Percentiles rank a stretch among this genome's conserved stretches.
phyloP scores from a whole-genome alignment of 2,888 invertebrate genomes.

The Exephanes ischioxanthus region DNA sequence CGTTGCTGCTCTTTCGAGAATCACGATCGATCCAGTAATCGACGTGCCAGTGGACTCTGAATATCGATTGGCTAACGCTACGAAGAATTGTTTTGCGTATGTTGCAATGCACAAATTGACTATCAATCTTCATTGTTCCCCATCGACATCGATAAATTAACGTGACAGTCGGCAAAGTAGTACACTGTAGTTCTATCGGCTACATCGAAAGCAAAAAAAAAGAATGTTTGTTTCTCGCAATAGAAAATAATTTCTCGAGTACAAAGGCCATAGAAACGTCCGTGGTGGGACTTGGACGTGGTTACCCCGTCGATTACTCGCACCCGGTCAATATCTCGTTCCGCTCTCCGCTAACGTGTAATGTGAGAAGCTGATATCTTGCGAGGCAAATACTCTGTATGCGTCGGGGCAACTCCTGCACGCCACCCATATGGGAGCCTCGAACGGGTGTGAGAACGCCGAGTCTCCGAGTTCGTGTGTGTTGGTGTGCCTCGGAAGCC shows the following conservation, averaged over 20 bases:
- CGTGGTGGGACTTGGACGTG: not conserved
- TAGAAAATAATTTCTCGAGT: constrained; percentile 2
- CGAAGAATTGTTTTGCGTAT: not conserved
- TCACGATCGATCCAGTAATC: not conserved
- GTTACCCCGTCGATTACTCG: constrained; percentile 7
- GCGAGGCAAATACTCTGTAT: constrained; percentile 21
- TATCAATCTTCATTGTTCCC: not conserved
- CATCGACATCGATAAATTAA: not conserved
- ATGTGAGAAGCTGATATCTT: constrained; percentile 21
- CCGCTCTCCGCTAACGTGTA: constrained; percentile 3
- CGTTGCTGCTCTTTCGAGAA: not conserved
- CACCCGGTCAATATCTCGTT: constrained; percentile 17
- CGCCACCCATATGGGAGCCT: not conserved
- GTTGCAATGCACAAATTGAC: not conserved
- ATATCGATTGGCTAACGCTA: not conserved
- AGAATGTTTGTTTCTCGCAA: not conserved
- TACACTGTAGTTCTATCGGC: not conserved
- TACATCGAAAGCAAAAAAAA: not conserved
- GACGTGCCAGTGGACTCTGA: not conserved
- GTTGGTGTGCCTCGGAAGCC: not conserved
- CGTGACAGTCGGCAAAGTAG: not conserved
- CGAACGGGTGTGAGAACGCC: not conserved
- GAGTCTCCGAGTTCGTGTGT: not conserved
- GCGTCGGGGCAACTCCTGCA: not conserved
- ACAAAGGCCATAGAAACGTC: not conserved